Conservation (phyloP, 2,888 invertebrate genomes). For the Trachelus tabidus region DNA sequence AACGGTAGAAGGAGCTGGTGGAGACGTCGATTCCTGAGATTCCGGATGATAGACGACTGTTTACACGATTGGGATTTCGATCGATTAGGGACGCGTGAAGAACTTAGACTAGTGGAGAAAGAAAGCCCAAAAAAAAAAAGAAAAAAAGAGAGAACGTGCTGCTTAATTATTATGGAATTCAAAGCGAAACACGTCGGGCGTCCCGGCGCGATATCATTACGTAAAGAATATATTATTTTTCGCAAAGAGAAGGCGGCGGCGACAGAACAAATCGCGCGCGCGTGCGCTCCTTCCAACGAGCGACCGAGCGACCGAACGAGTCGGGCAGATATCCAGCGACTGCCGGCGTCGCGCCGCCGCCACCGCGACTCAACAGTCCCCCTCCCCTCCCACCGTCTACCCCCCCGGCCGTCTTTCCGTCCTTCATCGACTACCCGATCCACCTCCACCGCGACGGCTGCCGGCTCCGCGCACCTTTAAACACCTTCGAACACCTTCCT, state of each 20-base stretch:
- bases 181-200: background rate
- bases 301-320: background rate
- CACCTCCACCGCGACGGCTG: background rate
- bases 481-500: background rate
- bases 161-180: background rate
- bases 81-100: background rate
- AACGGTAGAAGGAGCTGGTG: background rate
- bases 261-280: background rate
- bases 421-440: background rate
- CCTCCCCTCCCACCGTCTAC: too few species aligned
- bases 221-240: background rate
- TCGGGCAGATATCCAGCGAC: background rate
- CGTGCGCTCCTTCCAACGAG: background rate
- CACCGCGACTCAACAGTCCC: background rate
- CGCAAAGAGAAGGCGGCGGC: background rate
- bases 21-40: background rate
- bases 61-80: background rate
- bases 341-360: background rate
- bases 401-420: background rate
- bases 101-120: background rate
- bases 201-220: background rate
- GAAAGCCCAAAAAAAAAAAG: too few species aligned
- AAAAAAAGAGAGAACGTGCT: background rate
- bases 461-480: background rate
- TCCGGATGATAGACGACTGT: background rate